These are phyloP conservation scores for Dryocosmus kuriphilus DNA, from an alignment of 2,888 invertebrate genomes.

Conservation along the genomic window DNA sequence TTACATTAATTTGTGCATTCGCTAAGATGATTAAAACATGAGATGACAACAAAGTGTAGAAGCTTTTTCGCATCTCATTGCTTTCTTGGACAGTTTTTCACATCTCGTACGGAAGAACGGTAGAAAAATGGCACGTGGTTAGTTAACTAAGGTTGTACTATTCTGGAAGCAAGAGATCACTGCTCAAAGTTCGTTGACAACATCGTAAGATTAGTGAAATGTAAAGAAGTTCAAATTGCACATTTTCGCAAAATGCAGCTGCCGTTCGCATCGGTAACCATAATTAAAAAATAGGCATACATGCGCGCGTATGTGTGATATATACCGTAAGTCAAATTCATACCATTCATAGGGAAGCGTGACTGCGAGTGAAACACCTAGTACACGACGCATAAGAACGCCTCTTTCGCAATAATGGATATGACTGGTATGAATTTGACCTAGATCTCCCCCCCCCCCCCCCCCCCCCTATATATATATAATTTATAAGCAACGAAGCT, in stretches of 20 bases:
- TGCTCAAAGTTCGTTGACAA: neutral
- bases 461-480: no score
- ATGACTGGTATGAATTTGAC: no score
- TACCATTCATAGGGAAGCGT: no score
- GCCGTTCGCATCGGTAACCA: slow-evolving; percentile 5
- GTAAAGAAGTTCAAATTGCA: slow-evolving; percentile 17
- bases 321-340: no score
- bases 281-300: slow-evolving; percentile 27
- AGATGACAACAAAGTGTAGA: neutral
- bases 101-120: neutral
- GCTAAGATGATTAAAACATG: slow-evolving; percentile 18
- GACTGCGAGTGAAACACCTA: no score
- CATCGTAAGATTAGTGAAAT: slow-evolving; percentile 14
- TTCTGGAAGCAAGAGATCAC: neutral
- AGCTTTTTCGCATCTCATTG: neutral
- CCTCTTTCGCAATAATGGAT: no score
- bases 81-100: neutral
- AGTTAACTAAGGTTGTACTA: neutral
- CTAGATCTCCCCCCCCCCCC: no score
- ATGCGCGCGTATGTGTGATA: neutral
- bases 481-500: neutral
- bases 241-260: slow-evolving; percentile 21
- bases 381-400: no score
- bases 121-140: slow-evolving; percentile 32
- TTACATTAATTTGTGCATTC: slow-evolving; percentile 14